Conservation (phyloP, 2,797 vertebrate species). For the Sus cebifrons region DNA sequence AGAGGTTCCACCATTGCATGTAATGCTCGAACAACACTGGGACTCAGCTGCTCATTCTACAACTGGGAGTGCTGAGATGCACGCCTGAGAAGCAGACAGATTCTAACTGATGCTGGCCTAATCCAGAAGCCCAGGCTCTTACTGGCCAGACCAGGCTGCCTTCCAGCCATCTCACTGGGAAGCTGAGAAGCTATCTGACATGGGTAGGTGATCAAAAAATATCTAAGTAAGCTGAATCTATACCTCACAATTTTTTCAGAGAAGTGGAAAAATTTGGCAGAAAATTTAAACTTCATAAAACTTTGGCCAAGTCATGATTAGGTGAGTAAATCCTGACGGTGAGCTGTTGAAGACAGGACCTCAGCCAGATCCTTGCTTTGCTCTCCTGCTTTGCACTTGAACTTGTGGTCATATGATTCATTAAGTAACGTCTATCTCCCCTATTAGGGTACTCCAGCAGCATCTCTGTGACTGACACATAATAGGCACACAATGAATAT, state of each 20-base stretch:
- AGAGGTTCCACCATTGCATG: background rate
- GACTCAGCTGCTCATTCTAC: background rate
- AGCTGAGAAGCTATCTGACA: background rate
- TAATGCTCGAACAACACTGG: background rate
- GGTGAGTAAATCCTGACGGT: background rate
- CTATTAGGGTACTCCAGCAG: accelerated
- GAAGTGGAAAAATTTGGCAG: background rate
- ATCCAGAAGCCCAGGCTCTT: background rate
- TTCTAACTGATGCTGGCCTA: background rate
- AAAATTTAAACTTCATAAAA: background rate
- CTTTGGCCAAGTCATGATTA: background rate
- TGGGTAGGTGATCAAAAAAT: background rate
- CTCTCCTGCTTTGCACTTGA: background rate
- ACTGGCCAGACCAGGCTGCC: background rate
- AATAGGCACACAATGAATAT: background rate
- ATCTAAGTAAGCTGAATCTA: background rate
- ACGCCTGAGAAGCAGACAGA: background rate
- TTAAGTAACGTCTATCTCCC: background rate
- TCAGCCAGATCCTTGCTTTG: background rate
- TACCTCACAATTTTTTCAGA: background rate
- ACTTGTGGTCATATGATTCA: background rate
- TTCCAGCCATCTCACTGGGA: background rate
- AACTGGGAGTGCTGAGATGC: background rate
- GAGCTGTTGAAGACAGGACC: background rate
- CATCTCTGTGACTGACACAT: background rate